These are phyloP conservation scores for Propithecus coquereli DNA, from an alignment of 2,113 vertebrate species.

Conservation along the genomic window DNA sequence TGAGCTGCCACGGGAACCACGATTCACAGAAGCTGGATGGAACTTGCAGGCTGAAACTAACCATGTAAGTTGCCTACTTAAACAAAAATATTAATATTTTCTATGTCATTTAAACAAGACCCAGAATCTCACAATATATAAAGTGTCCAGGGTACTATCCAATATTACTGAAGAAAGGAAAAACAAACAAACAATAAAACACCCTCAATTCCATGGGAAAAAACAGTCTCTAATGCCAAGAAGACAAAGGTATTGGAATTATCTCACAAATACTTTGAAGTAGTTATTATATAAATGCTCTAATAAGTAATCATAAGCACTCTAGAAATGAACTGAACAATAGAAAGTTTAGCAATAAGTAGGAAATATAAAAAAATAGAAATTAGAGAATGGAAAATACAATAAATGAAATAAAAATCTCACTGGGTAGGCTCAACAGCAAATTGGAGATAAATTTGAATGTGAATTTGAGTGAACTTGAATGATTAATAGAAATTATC, in stretches of 20 bases:
- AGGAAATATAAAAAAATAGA: neutral
- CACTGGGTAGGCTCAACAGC: neutral
- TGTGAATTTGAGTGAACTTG: neutral
- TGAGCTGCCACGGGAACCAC: neutral
- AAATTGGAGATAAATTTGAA: neutral
- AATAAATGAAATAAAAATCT: conserved; percentile 43
- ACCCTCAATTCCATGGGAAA: neutral
- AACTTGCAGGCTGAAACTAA: neutral
- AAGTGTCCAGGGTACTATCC: neutral
- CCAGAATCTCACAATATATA: neutral
- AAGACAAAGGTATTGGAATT: neutral
- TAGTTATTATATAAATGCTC: neutral
- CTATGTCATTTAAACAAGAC: neutral
- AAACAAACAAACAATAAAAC: neutral
- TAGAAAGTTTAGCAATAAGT: neutral
- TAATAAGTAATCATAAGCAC: neutral
- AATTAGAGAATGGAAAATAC: neutral
- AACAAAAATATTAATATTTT: neutral
- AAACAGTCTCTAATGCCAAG: neutral
- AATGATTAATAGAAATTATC: neutral
- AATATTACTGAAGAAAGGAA: neutral
- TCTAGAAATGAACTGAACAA: neutral
- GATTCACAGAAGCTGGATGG: neutral
- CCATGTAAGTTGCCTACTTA: neutral
- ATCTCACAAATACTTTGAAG: neutral